Evolutionary conservation across 2,888 invertebrate species (phyloP).

Genomic region (Apamea crenata): DNA sequence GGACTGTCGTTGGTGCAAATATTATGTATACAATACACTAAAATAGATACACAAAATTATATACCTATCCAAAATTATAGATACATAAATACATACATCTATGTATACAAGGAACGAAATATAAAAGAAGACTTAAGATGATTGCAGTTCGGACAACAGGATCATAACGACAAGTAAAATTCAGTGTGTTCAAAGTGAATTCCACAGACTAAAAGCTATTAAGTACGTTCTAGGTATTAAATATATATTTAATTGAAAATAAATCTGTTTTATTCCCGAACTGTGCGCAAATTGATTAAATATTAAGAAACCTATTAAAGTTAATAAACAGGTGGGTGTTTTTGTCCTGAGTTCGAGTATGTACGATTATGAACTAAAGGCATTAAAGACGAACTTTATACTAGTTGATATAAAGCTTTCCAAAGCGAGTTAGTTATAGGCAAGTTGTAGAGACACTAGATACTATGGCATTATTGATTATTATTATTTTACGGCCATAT

Average conservation of each 20-base stretch:
- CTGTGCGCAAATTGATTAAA: slow-evolving; percentile 1
- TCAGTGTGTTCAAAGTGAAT: no score
- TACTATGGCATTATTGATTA: background rate
- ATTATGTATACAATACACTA: no score
- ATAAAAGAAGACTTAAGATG: no score
- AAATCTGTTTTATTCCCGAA: background rate
- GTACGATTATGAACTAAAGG: background rate
- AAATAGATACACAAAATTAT: no score
- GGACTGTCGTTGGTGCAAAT: no score
- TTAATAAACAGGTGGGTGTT: background rate
- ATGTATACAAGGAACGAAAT: no score
- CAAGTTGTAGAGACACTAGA: background rate
- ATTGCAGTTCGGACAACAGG: no score
- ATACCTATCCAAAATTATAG: no score
- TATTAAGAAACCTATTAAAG: background rate
- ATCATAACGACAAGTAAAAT: no score
- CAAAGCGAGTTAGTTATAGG: background rate
- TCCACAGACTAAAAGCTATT: background rate
- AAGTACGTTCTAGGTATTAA: background rate
- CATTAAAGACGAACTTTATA: background rate
- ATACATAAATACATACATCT: no score
- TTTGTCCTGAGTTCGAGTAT: background rate
- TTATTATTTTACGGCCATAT: background rate
- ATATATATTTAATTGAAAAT: background rate
- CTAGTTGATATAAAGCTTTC: slow-evolving; percentile 8